Percentiles rank a stretch among this genome's conserved stretches.
Conservation (phyloP, 2,113 vertebrate genomes). For the Nycticebus coucang region DNA sequence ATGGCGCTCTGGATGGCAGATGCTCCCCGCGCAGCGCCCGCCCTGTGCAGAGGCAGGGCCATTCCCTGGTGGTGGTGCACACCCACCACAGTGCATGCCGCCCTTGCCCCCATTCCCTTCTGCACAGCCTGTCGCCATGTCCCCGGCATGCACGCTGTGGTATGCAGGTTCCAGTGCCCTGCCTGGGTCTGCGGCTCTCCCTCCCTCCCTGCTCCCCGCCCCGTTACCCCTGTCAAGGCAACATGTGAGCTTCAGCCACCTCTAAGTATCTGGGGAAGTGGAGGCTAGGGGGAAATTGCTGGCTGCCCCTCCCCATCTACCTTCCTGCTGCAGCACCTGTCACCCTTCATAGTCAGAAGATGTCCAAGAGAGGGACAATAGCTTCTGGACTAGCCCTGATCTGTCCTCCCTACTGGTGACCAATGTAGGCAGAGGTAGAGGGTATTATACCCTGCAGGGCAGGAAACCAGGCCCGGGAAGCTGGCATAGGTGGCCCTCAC, state of each 20-base stretch:
- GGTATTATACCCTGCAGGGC: fast-evolving
- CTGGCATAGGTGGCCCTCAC: fast-evolving
- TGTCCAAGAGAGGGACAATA: too few species aligned
- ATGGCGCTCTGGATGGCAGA: slow-evolving; percentile 75
- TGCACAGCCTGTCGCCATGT: neutral
- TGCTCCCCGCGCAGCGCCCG: slow-evolving; percentile 5
- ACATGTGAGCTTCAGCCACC: fast-evolving
- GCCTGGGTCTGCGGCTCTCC: fast-evolving
- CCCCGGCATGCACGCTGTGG: neutral
- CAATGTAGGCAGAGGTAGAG: fast-evolving
- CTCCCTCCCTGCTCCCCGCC: neutral
- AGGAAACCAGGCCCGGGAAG: fast-evolving
- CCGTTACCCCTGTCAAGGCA: neutral
- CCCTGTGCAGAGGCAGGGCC: slow-evolving; percentile 44
- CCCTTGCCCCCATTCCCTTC: neutral
- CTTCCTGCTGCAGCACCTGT: fast-evolving
- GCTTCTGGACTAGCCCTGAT: neutral
- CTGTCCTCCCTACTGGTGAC: neutral
- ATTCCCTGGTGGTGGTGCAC: neutral
- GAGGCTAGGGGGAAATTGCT: fast-evolving
- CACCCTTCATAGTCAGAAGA: fast-evolving
- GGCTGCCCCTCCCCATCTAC: fast-evolving
- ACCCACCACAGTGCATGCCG: slow-evolving; percentile 62
- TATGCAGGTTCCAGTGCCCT: neutral
- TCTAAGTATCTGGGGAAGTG: fast-evolving